These are phyloP conservation scores for Thecocarcelia acutangulata DNA, from an alignment of 2,888 invertebrate genomes.

Conservation along the genomic window DNA sequence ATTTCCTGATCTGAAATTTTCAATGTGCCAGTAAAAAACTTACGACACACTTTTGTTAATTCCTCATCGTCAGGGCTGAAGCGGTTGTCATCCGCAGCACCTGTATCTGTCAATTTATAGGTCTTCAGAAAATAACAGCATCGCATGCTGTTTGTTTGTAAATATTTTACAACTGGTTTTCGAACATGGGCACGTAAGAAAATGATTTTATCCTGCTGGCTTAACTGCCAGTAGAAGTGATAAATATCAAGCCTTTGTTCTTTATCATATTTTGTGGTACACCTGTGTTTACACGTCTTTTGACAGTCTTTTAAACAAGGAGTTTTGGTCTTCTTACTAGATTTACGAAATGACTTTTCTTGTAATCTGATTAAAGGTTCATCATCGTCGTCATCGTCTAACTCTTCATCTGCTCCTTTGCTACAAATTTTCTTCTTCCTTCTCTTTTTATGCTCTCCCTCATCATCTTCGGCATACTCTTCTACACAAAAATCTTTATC, in stretches of 20 bases:
- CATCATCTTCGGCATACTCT: conserved; percentile 26
- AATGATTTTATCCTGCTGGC: conserved; percentile 47
- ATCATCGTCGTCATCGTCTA: conserved; percentile 32
- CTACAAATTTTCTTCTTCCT: conserved; percentile 1
- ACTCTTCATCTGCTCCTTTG: neutral
- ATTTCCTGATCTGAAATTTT: conserved; percentile 53
- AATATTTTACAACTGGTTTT: conserved; percentile 44
- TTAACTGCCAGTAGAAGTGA: conserved; percentile 63
- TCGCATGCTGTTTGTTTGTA: conserved; percentile 28
- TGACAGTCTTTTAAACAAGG: conserved; percentile 59
- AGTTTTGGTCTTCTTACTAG: conserved; percentile 24
- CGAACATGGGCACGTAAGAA: conserved; percentile 60
- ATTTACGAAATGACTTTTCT: neutral
- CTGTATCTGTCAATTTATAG: neutral
- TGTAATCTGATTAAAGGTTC: conserved; percentile 51
- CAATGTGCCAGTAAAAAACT: conserved; percentile 64
- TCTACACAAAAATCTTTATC: conserved; percentile 22
- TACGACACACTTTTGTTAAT: conserved; percentile 66
- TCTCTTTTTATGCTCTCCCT: conserved; percentile 20
- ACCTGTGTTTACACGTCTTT: conserved; percentile 68
- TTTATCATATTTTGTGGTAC: conserved; percentile 53
- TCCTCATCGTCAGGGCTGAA: conserved; percentile 1
- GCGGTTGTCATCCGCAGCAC: neutral
- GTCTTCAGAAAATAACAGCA: conserved; percentile 64
- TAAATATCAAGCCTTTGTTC: conserved; percentile 63